Base-by-base conservation (phyloP, 2,113 vertebrate genomes). In the Tachuris rubrigastra region DNA sequence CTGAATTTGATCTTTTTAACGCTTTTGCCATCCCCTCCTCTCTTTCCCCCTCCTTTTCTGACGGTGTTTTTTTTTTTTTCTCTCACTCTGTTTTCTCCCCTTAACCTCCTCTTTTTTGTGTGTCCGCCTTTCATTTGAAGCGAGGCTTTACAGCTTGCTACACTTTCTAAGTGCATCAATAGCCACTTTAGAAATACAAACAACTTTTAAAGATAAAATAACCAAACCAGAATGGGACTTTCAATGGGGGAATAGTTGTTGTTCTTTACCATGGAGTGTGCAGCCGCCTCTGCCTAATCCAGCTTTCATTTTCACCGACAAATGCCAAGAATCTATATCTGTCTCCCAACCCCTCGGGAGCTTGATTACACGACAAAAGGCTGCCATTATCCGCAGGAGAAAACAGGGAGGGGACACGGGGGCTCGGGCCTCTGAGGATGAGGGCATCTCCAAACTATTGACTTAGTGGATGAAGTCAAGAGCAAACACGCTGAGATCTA, bases 351-450 rank as follows among this genome's bases (percentile, higher is more conserved):
- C 98, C 98, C 98, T 98, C 97, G 98, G 98, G 99, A 98, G 98
- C 98, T 98, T 99, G 99, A 99, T 99, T 98, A 99, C 98, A 94
- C 97, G 98, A 99, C 99, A 99, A 99, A 99, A 98, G 98, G 98
- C 96, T 97, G 97, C 98, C 96, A 98, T 98, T 98, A 98, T 98
- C 99, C 98, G 96, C 97, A 97, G 98, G 98, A 97, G 98, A 97
- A 98, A 98, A 97, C 97, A 97, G 98, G 98, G 98, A 97, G 97
- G 96, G 96, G 96, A 95, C 78, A 95, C 83, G 95, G 91, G 95
- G 81, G 91, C 96, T 71, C 82, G 62, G 60, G 96, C 95, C 97
- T 97, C 91, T 95, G 95, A 94, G 95, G 96, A 94, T 65, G 95
- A 92, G 97, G 96, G 97, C 98, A 95, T 97, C 96, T 97, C 97